Base-by-base conservation (phyloP, 2,888 invertebrate genomes). In the Ariolimax columbianus region DNA sequence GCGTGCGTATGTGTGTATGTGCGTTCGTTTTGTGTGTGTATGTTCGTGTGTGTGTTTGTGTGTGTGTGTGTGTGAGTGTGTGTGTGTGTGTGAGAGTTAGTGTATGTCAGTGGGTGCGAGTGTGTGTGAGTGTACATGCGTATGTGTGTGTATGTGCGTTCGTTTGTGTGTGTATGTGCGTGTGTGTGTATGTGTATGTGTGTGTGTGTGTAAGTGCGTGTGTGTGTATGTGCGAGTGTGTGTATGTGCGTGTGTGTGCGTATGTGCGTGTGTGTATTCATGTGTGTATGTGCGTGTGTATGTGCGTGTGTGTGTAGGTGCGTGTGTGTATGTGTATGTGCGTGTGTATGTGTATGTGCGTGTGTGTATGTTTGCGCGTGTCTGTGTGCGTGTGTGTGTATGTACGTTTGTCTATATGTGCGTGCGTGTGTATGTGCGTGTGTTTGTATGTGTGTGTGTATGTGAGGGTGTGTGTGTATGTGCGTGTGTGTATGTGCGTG, bases 51-150 rank as follows among this genome's bases (percentile, higher is more conserved):
- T 63, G 23, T 36, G 63, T 78, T 19, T 55, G 63, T 17, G 38
- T 55, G 38, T 78, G 38, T 17, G 63, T 78, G 17, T 78, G 63
- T 63, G n/a, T 36, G 63, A 63, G 23, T 51, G 63, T 78, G 38
- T 78, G 63, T 78, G 7, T 78, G 63, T 78, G 23, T 78, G 38
- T 78, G 23, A 63, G 63, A 63, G 23, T 79, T 66, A 23, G 43
- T 66, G 43, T 36, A 38, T 63, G 38, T 63, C 19, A 55, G 33
- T 77, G 30, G 51, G 33, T 77, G 30, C 55, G 33, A 55, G 33
- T 77, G 33, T 77, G 55, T 77, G 23, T 51, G 33, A 55, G 33
- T 77, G 33, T 77, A 33, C 23, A n/a, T 47, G 14, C 14, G 14
- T 47, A 47, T 59, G 23, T 59, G n/a, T n/a, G n/a, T 59, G 59